These are phyloP conservation scores for Leptobrachium ailaonicum DNA, from an alignment of 2,113 vertebrate species.

Conservation along the genomic window DNA sequence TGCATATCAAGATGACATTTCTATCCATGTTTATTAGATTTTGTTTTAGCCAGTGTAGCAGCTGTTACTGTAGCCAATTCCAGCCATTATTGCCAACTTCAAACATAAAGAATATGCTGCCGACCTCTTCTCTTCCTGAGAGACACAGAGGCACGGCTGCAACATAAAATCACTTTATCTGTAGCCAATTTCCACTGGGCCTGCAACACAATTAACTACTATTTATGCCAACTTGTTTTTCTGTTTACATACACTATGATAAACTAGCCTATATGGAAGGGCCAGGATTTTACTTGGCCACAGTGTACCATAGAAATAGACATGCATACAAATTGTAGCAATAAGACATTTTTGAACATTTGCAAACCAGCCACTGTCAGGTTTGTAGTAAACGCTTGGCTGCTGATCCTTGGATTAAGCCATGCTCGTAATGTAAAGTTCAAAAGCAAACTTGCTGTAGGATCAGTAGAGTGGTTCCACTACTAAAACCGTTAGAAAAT, in stretches of 20 bases:
- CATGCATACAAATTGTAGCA: background rate
- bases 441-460: too few species aligned
- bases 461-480: too few species aligned
- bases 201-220: constrained; percentile 14
- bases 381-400: too few species aligned
- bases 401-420: too few species aligned
- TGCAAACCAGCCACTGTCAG: background rate
- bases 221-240: constrained; percentile 32
- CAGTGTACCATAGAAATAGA: constrained; percentile 22
- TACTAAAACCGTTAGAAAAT: too few species aligned
- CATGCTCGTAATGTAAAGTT: too few species aligned
- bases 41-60: constrained; percentile 22
- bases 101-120: constrained; percentile 26
- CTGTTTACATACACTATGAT: background rate
- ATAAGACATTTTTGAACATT: constrained; percentile 1
- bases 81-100: constrained; percentile 27
- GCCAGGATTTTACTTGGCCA: constrained; percentile 23
- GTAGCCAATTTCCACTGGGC: constrained; percentile 27
- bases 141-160: constrained; percentile 6
- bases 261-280: background rate
- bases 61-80: constrained; percentile 25
- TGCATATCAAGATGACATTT: constrained; percentile 14
- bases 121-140: constrained; percentile 25
- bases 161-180: constrained; percentile 31
- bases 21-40: constrained; percentile 21